A percentile compares a stretch with the other conserved stretches of the same genome.
phyloP scores from a whole-genome alignment of 2,797 vertebrate genomes.

The Hoplostethus mediterraneus region DNA sequence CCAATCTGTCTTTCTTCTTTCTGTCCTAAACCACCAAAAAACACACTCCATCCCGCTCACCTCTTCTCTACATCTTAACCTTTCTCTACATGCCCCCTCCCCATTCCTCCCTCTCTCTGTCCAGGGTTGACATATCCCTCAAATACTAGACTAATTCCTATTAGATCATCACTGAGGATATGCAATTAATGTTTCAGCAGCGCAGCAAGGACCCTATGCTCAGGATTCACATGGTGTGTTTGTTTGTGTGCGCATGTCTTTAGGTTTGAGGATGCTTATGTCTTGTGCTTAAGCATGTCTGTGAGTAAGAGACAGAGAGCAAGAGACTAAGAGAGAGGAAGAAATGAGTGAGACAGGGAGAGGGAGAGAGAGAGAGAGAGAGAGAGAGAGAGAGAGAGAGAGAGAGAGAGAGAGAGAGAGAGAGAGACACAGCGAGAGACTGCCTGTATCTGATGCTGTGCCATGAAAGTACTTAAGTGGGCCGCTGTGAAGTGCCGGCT shows the following conservation, averaged over 20 bases:
- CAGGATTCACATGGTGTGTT: slow-evolving; percentile 33
- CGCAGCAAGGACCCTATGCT: slow-evolving; percentile 54
- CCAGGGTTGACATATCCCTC: slow-evolving; percentile 59
- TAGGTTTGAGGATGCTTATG: slow-evolving; percentile 8
- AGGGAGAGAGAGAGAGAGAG: slow-evolving; percentile 5
- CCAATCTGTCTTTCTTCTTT: neutral
- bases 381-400: neutral
- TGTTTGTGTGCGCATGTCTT: slow-evolving; percentile 13
- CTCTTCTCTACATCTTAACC: neutral
- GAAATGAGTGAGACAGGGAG: slow-evolving; percentile 2
- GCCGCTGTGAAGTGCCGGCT: slow-evolving; percentile 52
- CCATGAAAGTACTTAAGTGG: slow-evolving; percentile 62
- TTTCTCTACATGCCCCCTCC: neutral
- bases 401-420: neutral
- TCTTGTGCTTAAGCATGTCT: neutral
- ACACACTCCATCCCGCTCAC: neutral
- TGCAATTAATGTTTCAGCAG: slow-evolving; percentile 68
- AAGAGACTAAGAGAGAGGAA: no score
- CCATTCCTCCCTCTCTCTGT: slow-evolving; percentile 18
- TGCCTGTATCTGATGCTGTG: slow-evolving; percentile 41
- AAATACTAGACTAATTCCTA: slow-evolving; percentile 61
- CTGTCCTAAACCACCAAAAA: slow-evolving; percentile 2
- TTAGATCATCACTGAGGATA: slow-evolving; percentile 66
- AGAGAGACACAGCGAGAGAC: slow-evolving; percentile 26
- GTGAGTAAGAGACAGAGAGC: neutral